phyloP scores from a whole-genome alignment of 2,797 vertebrate genomes.

The Caiman crocodilus region DNA sequence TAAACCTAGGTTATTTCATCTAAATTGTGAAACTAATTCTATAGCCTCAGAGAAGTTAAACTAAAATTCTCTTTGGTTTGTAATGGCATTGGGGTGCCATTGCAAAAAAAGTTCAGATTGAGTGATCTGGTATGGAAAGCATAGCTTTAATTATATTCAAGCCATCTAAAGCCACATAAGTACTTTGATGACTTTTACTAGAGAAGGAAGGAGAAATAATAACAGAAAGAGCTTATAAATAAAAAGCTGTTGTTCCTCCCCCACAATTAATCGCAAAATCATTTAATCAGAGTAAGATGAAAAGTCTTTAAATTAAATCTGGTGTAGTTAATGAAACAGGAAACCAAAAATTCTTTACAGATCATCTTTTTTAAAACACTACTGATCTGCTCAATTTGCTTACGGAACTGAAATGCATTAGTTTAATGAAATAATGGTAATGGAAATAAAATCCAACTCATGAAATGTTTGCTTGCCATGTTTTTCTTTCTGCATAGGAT shows the following conservation, averaged over 20 bases:
- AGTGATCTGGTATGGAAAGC: background rate
- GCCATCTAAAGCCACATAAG: conserved; percentile 33
- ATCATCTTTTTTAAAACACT: conserved; percentile 56
- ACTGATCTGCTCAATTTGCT: conserved; percentile 20
- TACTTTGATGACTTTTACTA: background rate
- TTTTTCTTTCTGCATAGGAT: conserved; percentile 2
- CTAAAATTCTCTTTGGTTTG: background rate
- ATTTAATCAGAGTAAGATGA: conserved; percentile 56
- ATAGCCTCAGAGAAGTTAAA: background rate
- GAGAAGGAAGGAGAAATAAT: conserved; percentile 42
- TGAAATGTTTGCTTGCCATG: background rate
- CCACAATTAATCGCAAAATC: conserved; percentile 53
- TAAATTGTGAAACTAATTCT: background rate
- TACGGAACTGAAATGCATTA: conserved; percentile 47
- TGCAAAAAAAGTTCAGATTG: background rate
- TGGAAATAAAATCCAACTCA: conserved; percentile 8
- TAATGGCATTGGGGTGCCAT: background rate
- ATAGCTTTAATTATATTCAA: conserved; percentile 35
- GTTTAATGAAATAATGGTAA: conserved; percentile 58
- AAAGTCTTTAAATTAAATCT: conserved; percentile 62
- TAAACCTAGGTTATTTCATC: background rate
- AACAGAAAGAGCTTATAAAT: conserved; percentile 4
- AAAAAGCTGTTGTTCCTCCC: conserved; percentile 26
- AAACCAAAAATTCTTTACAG: conserved; percentile 58
- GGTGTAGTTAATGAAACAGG: conserved; percentile 51